Percentiles rank a stretch among this genome's conserved stretches.
phyloP scores from a whole-genome alignment of 2,113 vertebrate genomes.

The Trematocara macrostoma region DNA sequence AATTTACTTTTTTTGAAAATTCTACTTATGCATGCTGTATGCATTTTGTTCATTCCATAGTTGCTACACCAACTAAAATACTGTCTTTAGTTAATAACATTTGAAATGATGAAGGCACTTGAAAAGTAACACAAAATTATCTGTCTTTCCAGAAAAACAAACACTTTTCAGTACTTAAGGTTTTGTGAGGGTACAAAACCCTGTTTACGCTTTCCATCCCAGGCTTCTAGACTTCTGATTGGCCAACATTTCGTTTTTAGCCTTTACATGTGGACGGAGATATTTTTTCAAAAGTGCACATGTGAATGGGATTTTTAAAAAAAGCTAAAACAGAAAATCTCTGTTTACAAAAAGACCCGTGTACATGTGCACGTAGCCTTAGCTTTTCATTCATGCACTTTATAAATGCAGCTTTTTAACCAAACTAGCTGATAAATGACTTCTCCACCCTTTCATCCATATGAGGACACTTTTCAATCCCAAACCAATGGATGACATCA shows the following conservation, averaged over 20 bases:
- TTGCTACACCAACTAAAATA: neutral
- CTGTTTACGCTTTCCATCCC: neutral
- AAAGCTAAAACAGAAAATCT: neutral
- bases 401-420: neutral
- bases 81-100: neutral
- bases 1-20: neutral
- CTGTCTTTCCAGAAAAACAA: neutral
- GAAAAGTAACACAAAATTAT: neutral
- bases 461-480: neutral
- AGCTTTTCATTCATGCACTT: neutral
- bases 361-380: rapidly evolving
- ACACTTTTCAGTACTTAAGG: neutral
- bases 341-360: neutral
- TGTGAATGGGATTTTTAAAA: neutral
- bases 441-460: neutral
- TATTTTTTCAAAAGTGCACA: neutral
- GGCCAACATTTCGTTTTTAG: neutral
- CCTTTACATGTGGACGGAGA: neutral
- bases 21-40: neutral
- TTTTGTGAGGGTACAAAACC: neutral
- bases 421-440: neutral
- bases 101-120: neutral
- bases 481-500: neutral
- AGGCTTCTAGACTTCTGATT: neutral
- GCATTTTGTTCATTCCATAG: neutral